These are phyloP conservation scores for Tuta absoluta DNA, from an alignment of 2,888 invertebrate genomes.

Conservation along the genomic window DNA sequence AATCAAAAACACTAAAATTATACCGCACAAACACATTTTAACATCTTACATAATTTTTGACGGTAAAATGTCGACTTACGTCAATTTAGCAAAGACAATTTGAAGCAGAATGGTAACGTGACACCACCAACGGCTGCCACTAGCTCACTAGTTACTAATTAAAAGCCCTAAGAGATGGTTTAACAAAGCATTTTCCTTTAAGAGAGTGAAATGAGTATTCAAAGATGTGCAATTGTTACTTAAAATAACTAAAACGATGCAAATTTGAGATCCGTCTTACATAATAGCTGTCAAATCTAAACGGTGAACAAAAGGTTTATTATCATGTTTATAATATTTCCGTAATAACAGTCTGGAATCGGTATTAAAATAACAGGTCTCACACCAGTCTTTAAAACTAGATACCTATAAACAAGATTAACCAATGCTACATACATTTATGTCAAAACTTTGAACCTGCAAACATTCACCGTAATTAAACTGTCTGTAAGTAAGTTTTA, in stretches of 20 bases:
- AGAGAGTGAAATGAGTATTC: slow-evolving; percentile 18
- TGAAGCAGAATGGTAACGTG: slow-evolving; percentile 71
- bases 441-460: not conserved
- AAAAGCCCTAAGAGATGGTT: slow-evolving; percentile 5
- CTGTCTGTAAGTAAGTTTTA: not conserved
- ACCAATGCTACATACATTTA: not conserved
- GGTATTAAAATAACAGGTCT: too few relatives aligned
- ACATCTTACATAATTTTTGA: not conserved
- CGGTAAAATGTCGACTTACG: not conserved
- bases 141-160: slow-evolving; percentile 46
- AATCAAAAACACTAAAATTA: slow-evolving; percentile 2
- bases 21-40: not conserved
- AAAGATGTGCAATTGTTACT: not conserved
- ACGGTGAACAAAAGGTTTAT: not conserved
- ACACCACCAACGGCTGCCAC: slow-evolving; percentile 78
- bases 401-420: too few relatives aligned
- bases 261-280: slow-evolving; percentile 23
- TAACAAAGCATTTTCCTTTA: slow-evolving; percentile 6
- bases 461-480: slow-evolving; percentile 4
- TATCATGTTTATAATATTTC: not conserved
- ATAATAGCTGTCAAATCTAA: not conserved
- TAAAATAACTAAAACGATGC: slow-evolving; percentile 16
- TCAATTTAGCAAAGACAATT: slow-evolving; percentile 36
- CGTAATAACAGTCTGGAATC: not conserved
- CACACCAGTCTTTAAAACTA: too few relatives aligned